phyloP scores from a whole-genome alignment of 2,797 vertebrate species.

The Sebastes nivosus region DNA sequence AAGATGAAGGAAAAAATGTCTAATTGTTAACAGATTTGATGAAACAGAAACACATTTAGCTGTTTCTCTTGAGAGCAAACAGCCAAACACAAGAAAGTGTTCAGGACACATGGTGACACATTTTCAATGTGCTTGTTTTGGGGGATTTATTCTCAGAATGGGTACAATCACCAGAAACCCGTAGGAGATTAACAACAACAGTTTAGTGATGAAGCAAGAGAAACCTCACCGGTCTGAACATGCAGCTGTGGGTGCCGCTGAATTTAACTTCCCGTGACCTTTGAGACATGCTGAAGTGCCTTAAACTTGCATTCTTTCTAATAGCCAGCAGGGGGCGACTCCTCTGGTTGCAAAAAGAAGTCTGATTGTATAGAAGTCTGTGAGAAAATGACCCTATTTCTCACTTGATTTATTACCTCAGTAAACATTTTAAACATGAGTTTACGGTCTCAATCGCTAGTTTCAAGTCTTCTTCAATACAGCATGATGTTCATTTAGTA shows the following conservation, averaged over 20 bases:
- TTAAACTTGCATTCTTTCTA: no score
- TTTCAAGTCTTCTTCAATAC: no score
- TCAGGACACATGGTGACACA: background rate
- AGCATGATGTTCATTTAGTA: no score
- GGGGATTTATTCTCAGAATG: background rate
- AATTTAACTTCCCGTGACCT: background rate
- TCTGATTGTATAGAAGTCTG: no score
- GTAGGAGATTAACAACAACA: background rate
- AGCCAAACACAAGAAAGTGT: background rate
- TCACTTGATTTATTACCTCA: no score
- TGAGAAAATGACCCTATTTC: no score
- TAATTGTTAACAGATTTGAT: constrained; percentile 26
- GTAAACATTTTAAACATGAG: no score
- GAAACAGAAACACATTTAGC: background rate
- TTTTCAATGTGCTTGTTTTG: constrained; percentile 8
- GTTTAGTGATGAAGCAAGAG: background rate
- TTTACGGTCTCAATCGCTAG: no score
- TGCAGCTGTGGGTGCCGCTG: background rate
- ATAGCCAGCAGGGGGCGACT: no score
- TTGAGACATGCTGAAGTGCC: background rate
- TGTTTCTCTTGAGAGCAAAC: constrained; percentile 1
- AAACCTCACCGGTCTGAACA: background rate
- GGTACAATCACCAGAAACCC: background rate
- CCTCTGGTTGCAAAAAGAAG: no score
- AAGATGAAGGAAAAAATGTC: background rate